Conservation (phyloP, 1,140 invertebrate species). For the Apocrypta bakeri region DNA sequence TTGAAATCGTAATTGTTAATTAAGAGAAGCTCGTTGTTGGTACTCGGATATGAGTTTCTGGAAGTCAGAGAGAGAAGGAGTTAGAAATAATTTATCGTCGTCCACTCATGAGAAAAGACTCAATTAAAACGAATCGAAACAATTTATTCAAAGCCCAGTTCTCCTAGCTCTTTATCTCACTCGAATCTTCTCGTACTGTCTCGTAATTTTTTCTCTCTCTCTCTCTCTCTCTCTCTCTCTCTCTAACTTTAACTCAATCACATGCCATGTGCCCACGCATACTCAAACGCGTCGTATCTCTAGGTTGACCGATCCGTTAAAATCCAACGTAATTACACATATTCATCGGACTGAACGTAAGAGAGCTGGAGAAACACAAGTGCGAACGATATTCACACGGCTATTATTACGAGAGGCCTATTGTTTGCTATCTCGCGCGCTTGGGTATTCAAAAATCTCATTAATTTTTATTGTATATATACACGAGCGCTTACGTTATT, state of each 20-base stretch:
- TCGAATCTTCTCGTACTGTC: not conserved
- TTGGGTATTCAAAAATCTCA: slow-evolving; percentile 23
- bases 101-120: slow-evolving; percentile 1
- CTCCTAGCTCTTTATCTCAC: slow-evolving; percentile 21
- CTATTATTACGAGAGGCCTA: slow-evolving; percentile 8
- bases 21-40: not conserved
- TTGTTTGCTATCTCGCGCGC: slow-evolving; percentile 17
- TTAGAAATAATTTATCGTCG: not conserved
- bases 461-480: slow-evolving; percentile 39
- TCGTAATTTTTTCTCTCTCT: not conserved
- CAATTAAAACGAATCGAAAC: not conserved
- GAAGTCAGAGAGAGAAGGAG: not conserved
- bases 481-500: not conserved
- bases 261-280: slow-evolving; percentile 22
- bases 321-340: slow-evolving; percentile 49
- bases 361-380: not conserved
- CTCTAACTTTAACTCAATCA: too few species aligned
- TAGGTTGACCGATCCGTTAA: slow-evolving; percentile 44
- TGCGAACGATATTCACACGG: slow-evolving; percentile 12
- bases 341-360: not conserved
- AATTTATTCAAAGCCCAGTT: not conserved
- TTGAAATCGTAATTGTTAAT: not conserved
- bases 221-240: too few species aligned
- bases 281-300: slow-evolving; percentile 5
- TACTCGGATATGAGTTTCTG: not conserved